Evolutionary conservation across 1,140 invertebrate species (phyloP).

Genomic region (Lamellibrachia luymesi): DNA sequence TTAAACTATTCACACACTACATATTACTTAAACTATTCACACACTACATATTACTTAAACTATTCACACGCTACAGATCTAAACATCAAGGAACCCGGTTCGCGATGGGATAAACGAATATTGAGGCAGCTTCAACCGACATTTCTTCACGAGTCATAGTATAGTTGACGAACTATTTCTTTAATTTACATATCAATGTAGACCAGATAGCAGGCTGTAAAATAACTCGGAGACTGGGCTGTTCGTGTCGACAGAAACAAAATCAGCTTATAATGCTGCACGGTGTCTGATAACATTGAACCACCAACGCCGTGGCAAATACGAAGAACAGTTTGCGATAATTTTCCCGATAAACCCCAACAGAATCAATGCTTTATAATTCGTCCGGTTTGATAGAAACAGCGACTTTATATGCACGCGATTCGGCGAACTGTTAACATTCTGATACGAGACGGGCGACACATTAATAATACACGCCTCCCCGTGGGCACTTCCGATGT

Average conservation of each 20-base stretch:
- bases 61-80: no score
- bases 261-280: not conserved
- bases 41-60: no score
- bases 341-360: not conserved
- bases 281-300: not conserved
- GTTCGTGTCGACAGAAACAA: not conserved
- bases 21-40: no score
- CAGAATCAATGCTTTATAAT: not conserved
- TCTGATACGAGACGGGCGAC: not conserved
- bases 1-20: no score
- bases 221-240: not conserved
- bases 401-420: not conserved
- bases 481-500: not conserved
- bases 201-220: not conserved
- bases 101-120: no score
- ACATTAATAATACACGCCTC: not conserved
- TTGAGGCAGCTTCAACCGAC: not conserved
- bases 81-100: no score
- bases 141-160: not conserved
- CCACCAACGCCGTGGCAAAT: not conserved
- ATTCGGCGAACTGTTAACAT: not conserved
- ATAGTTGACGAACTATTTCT: not conserved
- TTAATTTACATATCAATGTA: not conserved
- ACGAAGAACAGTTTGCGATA: not conserved
- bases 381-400: not conserved